Percentiles rank a stretch among this genome's conserved stretches.
These are phyloP conservation scores for Fukomys damarensis DNA, from an alignment of 2,113 vertebrate species.

Conservation along the genomic window DNA sequence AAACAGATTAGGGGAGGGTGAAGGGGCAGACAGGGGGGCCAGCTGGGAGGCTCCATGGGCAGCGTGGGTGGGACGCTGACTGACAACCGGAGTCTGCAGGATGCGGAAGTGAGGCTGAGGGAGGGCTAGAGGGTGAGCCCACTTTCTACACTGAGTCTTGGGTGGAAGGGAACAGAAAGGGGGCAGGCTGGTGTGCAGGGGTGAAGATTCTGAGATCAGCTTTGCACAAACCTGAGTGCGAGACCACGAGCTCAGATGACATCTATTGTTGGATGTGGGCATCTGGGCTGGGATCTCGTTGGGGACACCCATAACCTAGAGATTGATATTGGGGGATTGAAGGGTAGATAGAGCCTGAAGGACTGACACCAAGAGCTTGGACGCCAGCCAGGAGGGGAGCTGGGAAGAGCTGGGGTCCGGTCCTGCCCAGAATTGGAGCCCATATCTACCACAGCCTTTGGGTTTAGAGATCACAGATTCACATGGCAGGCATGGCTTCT, in stretches of 20 bases:
- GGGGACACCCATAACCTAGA: neutral
- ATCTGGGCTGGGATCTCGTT: neutral
- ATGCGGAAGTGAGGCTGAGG: neutral
- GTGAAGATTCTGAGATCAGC: neutral
- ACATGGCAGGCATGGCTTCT: neutral
- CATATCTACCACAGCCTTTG: neutral
- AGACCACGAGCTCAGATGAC: neutral
- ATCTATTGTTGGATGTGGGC: neutral
- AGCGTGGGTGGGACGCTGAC: neutral
- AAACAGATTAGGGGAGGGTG: neutral
- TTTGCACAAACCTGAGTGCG: neutral
- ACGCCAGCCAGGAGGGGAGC: neutral
- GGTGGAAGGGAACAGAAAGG: neutral
- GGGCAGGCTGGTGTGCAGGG: neutral
- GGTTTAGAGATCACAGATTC: neutral
- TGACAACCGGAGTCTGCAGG: neutral
- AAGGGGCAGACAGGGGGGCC: neutral
- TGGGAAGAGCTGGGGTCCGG: neutral
- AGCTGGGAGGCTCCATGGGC: neutral
- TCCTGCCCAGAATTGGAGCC: neutral
- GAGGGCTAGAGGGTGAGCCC: neutral
- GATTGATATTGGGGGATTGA: neutral
- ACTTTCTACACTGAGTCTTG: neutral
- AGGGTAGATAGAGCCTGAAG: neutral
- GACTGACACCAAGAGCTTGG: neutral